A percentile compares a stretch with the other conserved stretches of the same genome.
These are phyloP conservation scores for Gobionotothen gibberifrons DNA, from an alignment of 2,797 vertebrate species.

Conservation along the genomic window DNA sequence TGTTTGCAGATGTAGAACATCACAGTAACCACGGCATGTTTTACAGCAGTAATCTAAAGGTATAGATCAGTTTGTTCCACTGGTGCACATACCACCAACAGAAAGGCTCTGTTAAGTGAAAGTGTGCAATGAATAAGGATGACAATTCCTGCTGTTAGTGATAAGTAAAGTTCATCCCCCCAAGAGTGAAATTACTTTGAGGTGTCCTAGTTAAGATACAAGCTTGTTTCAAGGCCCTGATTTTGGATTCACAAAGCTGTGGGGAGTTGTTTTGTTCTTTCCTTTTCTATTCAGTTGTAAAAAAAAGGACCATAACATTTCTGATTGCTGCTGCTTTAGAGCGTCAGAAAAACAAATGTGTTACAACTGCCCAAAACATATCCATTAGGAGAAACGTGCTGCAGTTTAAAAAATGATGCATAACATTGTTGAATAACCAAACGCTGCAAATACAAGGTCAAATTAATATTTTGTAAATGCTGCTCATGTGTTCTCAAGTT, in stretches of 20 bases:
- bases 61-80: constrained; percentile 5
- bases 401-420: no score
- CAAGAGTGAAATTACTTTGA: constrained; percentile 56
- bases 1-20: constrained; percentile 6
- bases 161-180: constrained; percentile 50
- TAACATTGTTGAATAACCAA: no score
- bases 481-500: no score
- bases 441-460: no score
- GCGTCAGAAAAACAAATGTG: no score
- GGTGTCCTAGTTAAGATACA: constrained; percentile 75
- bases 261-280: constrained; percentile 17
- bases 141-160: constrained; percentile 61
- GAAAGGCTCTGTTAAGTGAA: constrained; percentile 38
- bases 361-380: no score
- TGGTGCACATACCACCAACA: constrained; percentile 8
- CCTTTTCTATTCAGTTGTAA: constrained; percentile 7
- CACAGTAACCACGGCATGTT: not conserved
- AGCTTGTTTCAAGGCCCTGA: constrained; percentile 67
- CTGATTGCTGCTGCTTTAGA: not conserved
- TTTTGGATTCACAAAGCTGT: constrained; percentile 56
- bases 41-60: not conserved
- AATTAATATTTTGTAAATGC: no score
- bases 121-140: constrained; percentile 56
- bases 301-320: not conserved
- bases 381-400: no score